A percentile compares a stretch with the other conserved stretches of the same genome.
These are phyloP conservation scores for Muntiacus reevesi DNA, from an alignment of 2,113 vertebrate genomes.

Conservation along the genomic window DNA sequence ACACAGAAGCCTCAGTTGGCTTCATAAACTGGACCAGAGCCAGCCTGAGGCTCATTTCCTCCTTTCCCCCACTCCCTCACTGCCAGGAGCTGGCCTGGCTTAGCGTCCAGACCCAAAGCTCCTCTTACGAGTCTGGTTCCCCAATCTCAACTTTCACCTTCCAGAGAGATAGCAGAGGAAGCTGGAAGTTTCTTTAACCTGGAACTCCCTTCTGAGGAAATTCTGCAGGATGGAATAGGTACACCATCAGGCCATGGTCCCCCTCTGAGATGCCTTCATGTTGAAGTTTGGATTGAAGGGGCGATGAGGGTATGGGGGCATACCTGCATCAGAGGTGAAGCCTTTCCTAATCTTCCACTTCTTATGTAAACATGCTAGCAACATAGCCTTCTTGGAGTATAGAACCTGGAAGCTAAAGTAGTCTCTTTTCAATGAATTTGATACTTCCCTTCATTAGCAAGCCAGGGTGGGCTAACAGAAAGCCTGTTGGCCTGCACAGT, in stretches of 20 bases:
- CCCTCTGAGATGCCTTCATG: background rate
- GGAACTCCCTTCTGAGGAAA: background rate
- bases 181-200: background rate
- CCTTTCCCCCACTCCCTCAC: background rate
- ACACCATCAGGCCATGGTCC: no score
- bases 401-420: constrained; percentile 34
- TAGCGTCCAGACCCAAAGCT: background rate
- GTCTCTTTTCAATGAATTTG: constrained; percentile 35
- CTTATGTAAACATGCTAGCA: background rate
- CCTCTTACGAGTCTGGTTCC: background rate
- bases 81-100: background rate
- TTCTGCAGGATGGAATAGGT: background rate
- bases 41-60: background rate
- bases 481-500: background rate
- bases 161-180: background rate
- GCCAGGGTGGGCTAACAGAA: background rate
- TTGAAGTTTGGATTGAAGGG: background rate
- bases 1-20: background rate
- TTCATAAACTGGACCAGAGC: background rate
- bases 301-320: background rate
- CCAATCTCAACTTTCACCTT: background rate
- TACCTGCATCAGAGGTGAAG: background rate
- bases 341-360: background rate
- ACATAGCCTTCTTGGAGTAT: background rate
- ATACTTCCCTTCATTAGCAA: constrained; percentile 17